These are phyloP conservation scores for Protobothrops mucrosquamatus DNA, from an alignment of 2,113 vertebrate genomes.

Conservation along the genomic window DNA sequence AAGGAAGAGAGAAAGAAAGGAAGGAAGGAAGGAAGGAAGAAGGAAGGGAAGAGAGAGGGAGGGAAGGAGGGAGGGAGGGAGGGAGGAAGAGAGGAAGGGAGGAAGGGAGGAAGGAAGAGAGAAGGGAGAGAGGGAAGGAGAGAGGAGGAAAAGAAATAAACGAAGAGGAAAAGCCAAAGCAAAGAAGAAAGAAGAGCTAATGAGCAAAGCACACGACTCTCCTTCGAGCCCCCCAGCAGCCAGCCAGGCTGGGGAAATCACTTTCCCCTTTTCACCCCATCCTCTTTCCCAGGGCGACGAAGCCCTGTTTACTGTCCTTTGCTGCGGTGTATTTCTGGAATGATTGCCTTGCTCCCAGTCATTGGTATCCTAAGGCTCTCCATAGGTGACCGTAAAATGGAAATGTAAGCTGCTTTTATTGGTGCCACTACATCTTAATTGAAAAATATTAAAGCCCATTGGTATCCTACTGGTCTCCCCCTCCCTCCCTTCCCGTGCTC, in stretches of 20 bases:
- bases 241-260: conserved; percentile 55
- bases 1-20: fast-evolving
- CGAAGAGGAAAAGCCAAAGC: neutral
- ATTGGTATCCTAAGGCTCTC: conserved; percentile 78
- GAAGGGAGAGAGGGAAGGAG: fast-evolving
- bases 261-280: conserved; percentile 75
- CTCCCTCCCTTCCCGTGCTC: neutral
- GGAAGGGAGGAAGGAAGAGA: no score
- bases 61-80: fast-evolving
- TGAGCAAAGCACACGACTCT: neutral
- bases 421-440: conserved; percentile 78
- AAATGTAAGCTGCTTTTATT: conserved; percentile 79
- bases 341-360: conserved; percentile 77
- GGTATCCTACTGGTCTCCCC: conserved; percentile 63
- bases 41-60: fast-evolving
- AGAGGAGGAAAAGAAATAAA: neutral
- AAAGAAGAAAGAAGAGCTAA: neutral
- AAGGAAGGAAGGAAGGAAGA: no score
- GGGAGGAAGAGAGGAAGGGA: fast-evolving
- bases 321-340: conserved; percentile 77
- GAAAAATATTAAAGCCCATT: conserved; percentile 78
- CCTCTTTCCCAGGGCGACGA: conserved; percentile 67
- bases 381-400: conserved; percentile 78
- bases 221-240: neutral
- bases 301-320: conserved; percentile 72